These are phyloP conservation scores for Leptatherina wallacei DNA, from an alignment of 2,797 vertebrate species.

Conservation along the genomic window DNA sequence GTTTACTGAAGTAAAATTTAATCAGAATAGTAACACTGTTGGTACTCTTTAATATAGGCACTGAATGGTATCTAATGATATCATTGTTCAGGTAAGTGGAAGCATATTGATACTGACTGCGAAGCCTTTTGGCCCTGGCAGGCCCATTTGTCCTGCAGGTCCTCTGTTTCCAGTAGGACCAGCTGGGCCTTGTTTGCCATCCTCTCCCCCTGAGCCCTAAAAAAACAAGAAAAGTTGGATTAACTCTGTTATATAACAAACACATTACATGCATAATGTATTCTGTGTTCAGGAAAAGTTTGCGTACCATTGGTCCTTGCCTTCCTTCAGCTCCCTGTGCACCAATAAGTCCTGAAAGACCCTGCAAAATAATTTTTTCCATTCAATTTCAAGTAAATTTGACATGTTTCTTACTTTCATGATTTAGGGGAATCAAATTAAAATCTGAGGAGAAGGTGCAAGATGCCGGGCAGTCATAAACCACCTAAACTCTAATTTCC, in stretches of 20 bases:
- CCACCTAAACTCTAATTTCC: too few species aligned
- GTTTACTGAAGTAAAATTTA: neutral
- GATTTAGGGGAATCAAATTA: neutral
- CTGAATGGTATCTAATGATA: too few species aligned
- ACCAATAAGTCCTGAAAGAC: slow-evolving; percentile 92
- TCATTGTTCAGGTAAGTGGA: neutral
- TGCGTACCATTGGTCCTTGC: slow-evolving; percentile 89
- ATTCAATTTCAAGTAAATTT: neutral
- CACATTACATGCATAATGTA: neutral
- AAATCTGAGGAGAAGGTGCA: neutral
- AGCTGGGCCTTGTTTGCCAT: slow-evolving; percentile 90
- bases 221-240: slow-evolving; percentile 5
- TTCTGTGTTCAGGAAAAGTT: neutral
- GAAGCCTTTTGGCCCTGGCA: slow-evolving; percentile 94
- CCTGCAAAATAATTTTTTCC: slow-evolving; percentile 78
- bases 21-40: neutral
- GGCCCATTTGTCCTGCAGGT: slow-evolving; percentile 90
- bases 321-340: slow-evolving; percentile 94
- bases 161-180: slow-evolving; percentile 91
- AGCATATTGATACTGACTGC: slow-evolving; percentile 82
- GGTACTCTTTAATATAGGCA: too few species aligned
- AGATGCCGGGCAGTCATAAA: too few species aligned
- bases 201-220: slow-evolving; percentile 93
- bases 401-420: neutral
- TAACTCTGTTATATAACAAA: neutral